Conservation (phyloP, 2,797 vertebrate genomes). For the Liasis olivaceus region DNA sequence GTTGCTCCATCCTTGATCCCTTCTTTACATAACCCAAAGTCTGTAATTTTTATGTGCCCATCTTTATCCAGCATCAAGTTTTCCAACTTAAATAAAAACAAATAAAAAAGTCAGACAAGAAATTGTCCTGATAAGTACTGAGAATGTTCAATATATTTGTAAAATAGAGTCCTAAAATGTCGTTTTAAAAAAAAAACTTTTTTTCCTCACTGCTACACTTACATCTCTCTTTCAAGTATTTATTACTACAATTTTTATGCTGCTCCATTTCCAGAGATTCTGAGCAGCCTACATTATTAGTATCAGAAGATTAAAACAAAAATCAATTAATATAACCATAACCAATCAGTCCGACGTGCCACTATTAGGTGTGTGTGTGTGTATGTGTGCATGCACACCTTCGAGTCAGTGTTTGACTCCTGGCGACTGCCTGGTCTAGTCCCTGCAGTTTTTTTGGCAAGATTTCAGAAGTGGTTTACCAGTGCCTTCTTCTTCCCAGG, state of each 20-base stretch:
- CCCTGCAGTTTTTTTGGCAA: background rate
- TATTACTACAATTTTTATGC: background rate
- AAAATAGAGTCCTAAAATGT: background rate
- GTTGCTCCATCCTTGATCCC: conserved; percentile 96
- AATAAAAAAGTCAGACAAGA: conserved; percentile 16
- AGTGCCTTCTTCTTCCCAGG: background rate
- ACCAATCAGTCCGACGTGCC: background rate
- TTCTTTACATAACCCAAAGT: conserved; percentile 98
- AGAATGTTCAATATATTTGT: background rate
- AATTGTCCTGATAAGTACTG: background rate
- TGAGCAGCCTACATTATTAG: background rate
- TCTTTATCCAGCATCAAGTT: conserved; percentile 99
- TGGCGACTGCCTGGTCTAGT: background rate
- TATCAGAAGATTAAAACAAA: background rate
- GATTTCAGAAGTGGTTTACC: background rate
- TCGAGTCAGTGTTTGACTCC: background rate
- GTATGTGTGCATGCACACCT: background rate
- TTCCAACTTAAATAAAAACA: conserved; percentile 83
- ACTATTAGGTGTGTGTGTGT: too few relatives aligned
- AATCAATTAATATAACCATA: background rate
- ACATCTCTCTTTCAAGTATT: background rate
- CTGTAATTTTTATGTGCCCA: conserved; percentile 97
- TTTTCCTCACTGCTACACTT: background rate
- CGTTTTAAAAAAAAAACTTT: background rate
- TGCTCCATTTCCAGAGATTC: background rate